A percentile compares a stretch with the other conserved stretches of the same genome.
These are phyloP conservation scores for Amblyopsis rosae DNA, from an alignment of 2,113 vertebrate species.

Conservation along the genomic window DNA sequence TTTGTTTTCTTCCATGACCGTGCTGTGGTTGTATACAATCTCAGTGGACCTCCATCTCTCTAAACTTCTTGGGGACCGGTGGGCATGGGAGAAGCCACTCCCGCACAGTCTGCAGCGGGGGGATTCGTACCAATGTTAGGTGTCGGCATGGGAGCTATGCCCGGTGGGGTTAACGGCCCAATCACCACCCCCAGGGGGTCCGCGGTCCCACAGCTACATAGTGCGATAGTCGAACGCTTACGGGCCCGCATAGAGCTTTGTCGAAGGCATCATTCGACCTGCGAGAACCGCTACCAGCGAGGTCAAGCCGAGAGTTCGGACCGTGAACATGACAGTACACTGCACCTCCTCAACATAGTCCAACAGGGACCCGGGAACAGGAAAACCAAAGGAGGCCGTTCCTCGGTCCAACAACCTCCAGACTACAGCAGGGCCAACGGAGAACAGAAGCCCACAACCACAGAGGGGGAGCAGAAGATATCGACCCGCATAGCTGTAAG, in stretches of 20 bases:
- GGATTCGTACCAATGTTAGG: conserved; percentile 74
- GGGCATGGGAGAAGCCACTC: conserved; percentile 90
- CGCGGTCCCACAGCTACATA: conserved; percentile 86
- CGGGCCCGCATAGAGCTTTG: conserved; percentile 92
- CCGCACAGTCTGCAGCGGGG: conserved; percentile 82
- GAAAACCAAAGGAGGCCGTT: conserved; percentile 81
- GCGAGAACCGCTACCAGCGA: conserved; percentile 89
- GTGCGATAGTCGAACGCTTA: conserved; percentile 92
- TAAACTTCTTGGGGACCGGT: conserved; percentile 40
- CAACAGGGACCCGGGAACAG: conserved; percentile 85
- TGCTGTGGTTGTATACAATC: conserved; percentile 39
- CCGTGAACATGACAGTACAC: conserved; percentile 88
- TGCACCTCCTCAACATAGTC: conserved; percentile 89
- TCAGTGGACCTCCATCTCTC: conserved; percentile 46
- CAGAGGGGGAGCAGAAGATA: conserved; percentile 82
- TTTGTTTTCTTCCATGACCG: conserved; percentile 43
- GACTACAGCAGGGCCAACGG: conserved; percentile 79
- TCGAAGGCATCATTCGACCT: conserved; percentile 92
- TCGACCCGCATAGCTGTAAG: conserved; percentile 90
- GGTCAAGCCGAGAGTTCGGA: conserved; percentile 87
- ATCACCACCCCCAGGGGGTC: conserved; percentile 78
- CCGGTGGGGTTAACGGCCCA: conserved; percentile 70
- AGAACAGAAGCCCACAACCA: conserved; percentile 67
- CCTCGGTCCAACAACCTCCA: conserved; percentile 67
- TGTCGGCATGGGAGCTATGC: conserved; percentile 78